Evolutionary conservation across 2,888 invertebrate genomes (phyloP), one percentile per base, ranked within the genome.

Genomic region (Ectemnius cavifrons): DNA sequence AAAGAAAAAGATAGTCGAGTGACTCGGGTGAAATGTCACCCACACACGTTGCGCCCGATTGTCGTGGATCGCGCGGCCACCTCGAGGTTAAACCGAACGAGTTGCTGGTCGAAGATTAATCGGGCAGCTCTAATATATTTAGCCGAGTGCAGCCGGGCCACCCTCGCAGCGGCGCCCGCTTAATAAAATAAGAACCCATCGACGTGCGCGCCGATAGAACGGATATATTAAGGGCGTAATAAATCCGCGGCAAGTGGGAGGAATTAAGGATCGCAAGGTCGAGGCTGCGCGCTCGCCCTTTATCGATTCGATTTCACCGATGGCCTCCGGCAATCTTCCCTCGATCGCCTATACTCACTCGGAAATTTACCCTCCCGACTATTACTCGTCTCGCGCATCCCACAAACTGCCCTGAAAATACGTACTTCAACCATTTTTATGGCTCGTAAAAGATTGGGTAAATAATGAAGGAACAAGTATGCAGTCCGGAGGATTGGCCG

Each of bases 21-120:
- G 45, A 14, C 59, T 37, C 16, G 65, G 45, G 47, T 56, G 59
- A 57, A 63, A 28, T 57, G 58, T 49, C 71, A 63, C 18, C 61
- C 52, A 63, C 72, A 66, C 67, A 20, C 52, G 65, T 63, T 37
- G 68, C 47, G 11, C 37, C 11, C 37, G 37, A 37, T 37, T 11
- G 8, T 37, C 37, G 8, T 37, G 8, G 37, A 4, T 37, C 3
- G 23, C 23, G 3, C 3, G 23, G 23, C 23, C 3, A 23, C 23
- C 23, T 23, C 23, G 37, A 37, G 37, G 37, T 37, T 37, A 37
- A 37, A 37, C 49, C 46, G 49, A 46, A 60, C 65, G 69, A 60
- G 66, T 46, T 56, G 49, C 58, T 16, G 52, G n/a, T 4, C 11
- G 52, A 67, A 68, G 77, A 80, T 80, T 64, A 81, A 80, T 77